Percentiles rank a stretch among this genome's conserved stretches.
Conservation (phyloP, 1,140 invertebrate genomes). For the Drosophila bipectinata region DNA sequence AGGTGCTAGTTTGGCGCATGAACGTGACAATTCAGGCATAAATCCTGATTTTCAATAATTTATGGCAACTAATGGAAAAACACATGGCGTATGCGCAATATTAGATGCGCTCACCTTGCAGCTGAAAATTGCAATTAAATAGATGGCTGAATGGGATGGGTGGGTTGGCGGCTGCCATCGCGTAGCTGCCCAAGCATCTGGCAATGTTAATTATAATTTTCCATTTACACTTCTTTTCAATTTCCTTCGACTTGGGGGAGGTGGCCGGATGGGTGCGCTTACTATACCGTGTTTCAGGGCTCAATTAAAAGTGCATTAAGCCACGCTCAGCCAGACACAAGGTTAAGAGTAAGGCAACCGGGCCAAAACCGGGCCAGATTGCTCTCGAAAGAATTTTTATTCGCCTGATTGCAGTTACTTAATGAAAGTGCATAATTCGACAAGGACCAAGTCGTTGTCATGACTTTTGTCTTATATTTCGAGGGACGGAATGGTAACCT, state of each 20-base stretch:
- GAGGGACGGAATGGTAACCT: neutral
- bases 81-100: slow-evolving; percentile 69
- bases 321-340: slow-evolving; percentile 56
- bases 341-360: slow-evolving; percentile 51
- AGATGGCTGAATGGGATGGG: slow-evolving; percentile 1
- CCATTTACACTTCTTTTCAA: slow-evolving; percentile 63
- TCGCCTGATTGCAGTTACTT: slow-evolving; percentile 76
- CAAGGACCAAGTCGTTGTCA: slow-evolving; percentile 15
- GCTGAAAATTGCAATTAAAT: slow-evolving; percentile 43
- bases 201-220: slow-evolving; percentile 77
- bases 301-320: slow-evolving; percentile 81
- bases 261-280: neutral
- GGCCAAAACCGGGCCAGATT: slow-evolving; percentile 39
- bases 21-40: slow-evolving; percentile 71
- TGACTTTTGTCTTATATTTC: too few relatives aligned
- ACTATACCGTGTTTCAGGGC: slow-evolving; percentile 18
- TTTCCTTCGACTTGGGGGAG: slow-evolving; percentile 26
- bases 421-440: slow-evolving; percentile 74
- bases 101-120: slow-evolving; percentile 30
- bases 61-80: slow-evolving; percentile 69
- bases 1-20: slow-evolving; percentile 50
- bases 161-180: neutral
- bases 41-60: slow-evolving; percentile 76
- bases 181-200: slow-evolving; percentile 46
- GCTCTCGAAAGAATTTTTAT: slow-evolving; percentile 57